phyloP scores from a whole-genome alignment of 2,888 invertebrate genomes.

The Nasonia oneida region DNA sequence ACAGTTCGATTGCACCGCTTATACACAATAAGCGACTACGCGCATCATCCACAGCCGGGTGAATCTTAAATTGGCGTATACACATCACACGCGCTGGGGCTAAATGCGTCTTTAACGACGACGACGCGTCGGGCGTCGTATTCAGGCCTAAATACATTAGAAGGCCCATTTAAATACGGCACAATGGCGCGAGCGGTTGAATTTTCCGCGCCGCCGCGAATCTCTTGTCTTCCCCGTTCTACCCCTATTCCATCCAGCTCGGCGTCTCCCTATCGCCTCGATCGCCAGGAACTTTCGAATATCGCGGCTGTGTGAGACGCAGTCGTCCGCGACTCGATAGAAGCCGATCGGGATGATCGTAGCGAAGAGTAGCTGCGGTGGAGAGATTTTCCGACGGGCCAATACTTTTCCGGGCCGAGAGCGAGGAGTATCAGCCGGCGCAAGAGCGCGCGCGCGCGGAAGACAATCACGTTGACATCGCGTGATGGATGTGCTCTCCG shows the following conservation, averaged over 20 bases:
- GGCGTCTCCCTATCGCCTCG: too few species aligned
- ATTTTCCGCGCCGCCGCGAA: conserved; percentile 59
- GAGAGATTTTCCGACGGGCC: conserved; percentile 6
- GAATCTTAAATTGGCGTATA: conserved; percentile 51
- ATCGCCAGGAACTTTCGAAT: neutral
- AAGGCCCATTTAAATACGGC: conserved; percentile 76
- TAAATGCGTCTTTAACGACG: conserved; percentile 73
- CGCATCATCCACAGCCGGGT: conserved; percentile 2
- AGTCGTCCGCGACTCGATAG: neutral
- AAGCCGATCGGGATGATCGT: neutral
- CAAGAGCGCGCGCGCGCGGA: conserved; percentile 63
- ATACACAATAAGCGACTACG: neutral
- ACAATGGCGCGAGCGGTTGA: conserved; percentile 69
- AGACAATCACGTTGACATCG: conserved; percentile 79
- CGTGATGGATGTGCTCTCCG: conserved; percentile 77
- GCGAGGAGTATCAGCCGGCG: conserved; percentile 67
- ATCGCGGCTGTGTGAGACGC: neutral
- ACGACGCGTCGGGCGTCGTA: conserved; percentile 64
- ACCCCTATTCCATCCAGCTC: neutral
- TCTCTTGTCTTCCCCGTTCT: conserved; percentile 14
- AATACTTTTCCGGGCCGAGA: conserved; percentile 40
- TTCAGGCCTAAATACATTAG: conserved; percentile 73
- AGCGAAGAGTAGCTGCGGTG: neutral
- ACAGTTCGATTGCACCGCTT: conserved; percentile 18
- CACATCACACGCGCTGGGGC: conserved; percentile 6